Conservation (phyloP, 1,140 invertebrate species). For the Cephus cinctus region DNA sequence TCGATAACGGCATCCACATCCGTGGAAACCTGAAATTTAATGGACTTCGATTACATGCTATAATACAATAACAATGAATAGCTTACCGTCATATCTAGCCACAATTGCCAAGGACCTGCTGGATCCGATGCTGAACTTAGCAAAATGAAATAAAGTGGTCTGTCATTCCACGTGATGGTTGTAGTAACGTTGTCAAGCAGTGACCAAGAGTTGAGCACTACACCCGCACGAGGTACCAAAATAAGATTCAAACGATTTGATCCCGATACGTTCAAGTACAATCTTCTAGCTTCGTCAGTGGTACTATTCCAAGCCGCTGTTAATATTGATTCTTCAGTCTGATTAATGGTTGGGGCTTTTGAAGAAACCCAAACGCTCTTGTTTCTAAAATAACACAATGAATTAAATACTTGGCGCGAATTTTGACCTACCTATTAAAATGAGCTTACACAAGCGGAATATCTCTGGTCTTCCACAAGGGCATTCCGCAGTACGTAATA, state of each 20-base stretch:
- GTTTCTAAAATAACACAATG: constrained; percentile 21
- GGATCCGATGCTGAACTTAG: neutral
- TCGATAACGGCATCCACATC: constrained; percentile 24
- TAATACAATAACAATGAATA: neutral
- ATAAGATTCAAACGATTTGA: constrained; percentile 3
- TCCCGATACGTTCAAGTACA: constrained; percentile 31
- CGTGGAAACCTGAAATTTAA: constrained; percentile 3
- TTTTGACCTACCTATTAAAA: neutral
- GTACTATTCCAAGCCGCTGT: constrained; percentile 21
- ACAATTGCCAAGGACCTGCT: constrained; percentile 23
- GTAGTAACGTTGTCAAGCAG: neutral
- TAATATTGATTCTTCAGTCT: constrained; percentile 24
- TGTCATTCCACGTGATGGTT: neutral
- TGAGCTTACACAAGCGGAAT: constrained; percentile 50
- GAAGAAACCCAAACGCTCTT: constrained; percentile 40
- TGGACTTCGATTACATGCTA: neutral
- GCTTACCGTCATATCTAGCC: constrained; percentile 29
- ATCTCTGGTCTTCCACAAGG: constrained; percentile 55
- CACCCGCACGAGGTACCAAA: neutral
- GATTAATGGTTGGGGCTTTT: constrained; percentile 31
- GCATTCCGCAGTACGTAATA: constrained; percentile 59
- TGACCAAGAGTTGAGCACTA: neutral
- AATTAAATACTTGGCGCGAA: neutral
- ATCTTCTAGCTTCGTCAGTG: constrained; percentile 14
- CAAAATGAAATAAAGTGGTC: neutral